A percentile compares a stretch with the other conserved stretches of the same genome.
These are phyloP conservation scores for Venustaconcha ellipsiformis DNA, from an alignment of 1,140 invertebrate species.

Conservation along the genomic window DNA sequence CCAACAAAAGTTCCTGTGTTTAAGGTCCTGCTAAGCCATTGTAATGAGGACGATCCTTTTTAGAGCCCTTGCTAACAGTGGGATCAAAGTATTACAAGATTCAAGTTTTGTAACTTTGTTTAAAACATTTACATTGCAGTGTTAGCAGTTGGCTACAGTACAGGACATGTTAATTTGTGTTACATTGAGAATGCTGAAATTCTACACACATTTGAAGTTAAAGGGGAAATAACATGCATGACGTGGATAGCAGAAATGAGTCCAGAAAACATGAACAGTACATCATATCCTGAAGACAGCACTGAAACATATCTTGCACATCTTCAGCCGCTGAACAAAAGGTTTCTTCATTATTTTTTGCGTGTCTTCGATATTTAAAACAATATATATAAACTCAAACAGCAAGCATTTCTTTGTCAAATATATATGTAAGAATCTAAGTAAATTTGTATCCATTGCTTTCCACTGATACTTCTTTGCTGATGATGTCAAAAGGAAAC, in stretches of 20 bases:
- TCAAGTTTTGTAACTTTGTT: no score
- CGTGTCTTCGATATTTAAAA: neutral
- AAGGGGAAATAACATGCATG: slow-evolving; percentile 72
- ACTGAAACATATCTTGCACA: slow-evolving; percentile 72
- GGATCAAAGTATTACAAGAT: no score
- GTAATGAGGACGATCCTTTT: no score
- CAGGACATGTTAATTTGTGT: slow-evolving; percentile 79
- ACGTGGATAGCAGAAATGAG: slow-evolving; percentile 70
- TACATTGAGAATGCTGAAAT: slow-evolving; percentile 91
- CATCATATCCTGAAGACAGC: slow-evolving; percentile 65
- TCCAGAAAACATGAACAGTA: slow-evolving; percentile 33
- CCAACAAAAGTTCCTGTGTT: no score
- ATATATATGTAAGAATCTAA: neutral
- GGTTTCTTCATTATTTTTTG: slow-evolving; percentile 52
- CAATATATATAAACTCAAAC: neutral
- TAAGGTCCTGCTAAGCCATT: no score
- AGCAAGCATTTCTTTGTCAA: neutral
- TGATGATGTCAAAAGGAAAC: neutral
- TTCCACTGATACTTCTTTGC: neutral
- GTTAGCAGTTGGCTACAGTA: slow-evolving; percentile 78
- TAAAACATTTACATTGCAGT: slow-evolving; percentile 68
- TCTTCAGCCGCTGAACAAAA: slow-evolving; percentile 75
- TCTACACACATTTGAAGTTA: slow-evolving; percentile 77
- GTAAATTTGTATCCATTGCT: neutral
- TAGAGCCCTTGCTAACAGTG: no score